Evolutionary conservation across 2,797 vertebrate genomes (phyloP).

Genomic region (Sebastes wilsoni): DNA sequence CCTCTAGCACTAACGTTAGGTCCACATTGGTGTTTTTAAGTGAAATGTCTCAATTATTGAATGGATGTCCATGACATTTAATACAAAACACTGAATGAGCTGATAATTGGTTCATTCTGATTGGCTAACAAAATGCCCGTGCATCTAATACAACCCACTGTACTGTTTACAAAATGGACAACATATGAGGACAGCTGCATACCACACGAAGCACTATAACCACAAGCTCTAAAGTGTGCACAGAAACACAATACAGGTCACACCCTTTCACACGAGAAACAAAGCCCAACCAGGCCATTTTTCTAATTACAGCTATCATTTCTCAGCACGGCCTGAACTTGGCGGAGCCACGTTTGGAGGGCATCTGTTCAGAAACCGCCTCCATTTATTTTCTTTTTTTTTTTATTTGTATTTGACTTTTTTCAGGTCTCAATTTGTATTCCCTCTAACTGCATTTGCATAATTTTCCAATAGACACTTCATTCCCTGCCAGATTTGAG

Average conservation of each 20-base stretch:
- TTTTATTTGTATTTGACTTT: slow-evolving; percentile 52
- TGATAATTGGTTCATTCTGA: background rate
- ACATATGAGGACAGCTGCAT: slow-evolving; percentile 4
- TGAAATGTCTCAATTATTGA: background rate
- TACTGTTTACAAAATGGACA: slow-evolving; percentile 4
- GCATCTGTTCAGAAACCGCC: slow-evolving; percentile 45
- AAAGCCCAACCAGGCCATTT: slow-evolving; percentile 26
- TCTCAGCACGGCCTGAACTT: slow-evolving; percentile 32
- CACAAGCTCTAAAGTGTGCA: background rate
- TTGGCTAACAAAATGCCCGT: background rate
- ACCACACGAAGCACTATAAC: slow-evolving; percentile 9
- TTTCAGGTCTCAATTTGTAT: slow-evolving; percentile 64
- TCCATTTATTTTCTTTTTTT: slow-evolving; percentile 26
- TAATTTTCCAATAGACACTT: slow-evolving; percentile 76
- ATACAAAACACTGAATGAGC: background rate
- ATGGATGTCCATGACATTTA: background rate
- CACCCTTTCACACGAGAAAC: slow-evolving; percentile 32
- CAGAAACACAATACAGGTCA: slow-evolving; percentile 38
- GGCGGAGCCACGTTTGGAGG: slow-evolving; percentile 24
- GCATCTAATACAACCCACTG: background rate
- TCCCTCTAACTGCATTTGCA: slow-evolving; percentile 62
- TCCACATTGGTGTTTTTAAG: background rate
- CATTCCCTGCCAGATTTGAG: slow-evolving; percentile 67
- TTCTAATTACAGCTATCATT: slow-evolving; percentile 58
- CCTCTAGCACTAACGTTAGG: background rate